Percentiles rank a stretch among this genome's conserved stretches.
Evolutionary conservation across 2,888 invertebrate genomes (phyloP).

Genomic region (Hirtodrosophila trivittata): DNA sequence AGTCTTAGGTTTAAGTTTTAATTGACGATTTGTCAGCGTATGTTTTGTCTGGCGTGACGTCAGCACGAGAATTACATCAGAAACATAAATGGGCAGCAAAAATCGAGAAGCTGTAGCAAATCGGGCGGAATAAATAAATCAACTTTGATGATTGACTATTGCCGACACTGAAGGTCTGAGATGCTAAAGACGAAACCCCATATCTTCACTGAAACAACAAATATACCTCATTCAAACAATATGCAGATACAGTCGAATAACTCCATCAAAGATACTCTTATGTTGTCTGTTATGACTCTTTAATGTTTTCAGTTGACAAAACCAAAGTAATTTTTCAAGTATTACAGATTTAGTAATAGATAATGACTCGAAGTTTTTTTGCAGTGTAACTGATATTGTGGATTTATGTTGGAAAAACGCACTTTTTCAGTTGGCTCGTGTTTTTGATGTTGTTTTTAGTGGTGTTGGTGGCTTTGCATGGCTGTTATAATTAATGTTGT

Average conservation of each 20-base stretch:
- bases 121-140: conserved; percentile 23
- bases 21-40: conserved; percentile 49
- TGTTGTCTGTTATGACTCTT: conserved; percentile 5
- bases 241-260: no score
- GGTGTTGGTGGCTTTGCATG: conserved; percentile 44
- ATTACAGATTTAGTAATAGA: background rate
- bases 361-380: conserved; percentile 7
- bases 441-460: conserved; percentile 34
- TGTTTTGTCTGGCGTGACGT: conserved; percentile 68
- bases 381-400: conserved; percentile 51
- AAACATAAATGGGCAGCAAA: conserved; percentile 45
- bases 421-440: conserved; percentile 58
- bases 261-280: background rate
- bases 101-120: conserved; percentile 10
- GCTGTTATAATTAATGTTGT: conserved; percentile 78
- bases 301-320: no score
- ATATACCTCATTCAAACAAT: no score
- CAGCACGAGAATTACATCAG: conserved; percentile 78
- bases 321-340: background rate
- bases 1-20: conserved; percentile 31
- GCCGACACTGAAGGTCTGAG: background rate
- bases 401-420: conserved; percentile 63
- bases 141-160: conserved; percentile 5
- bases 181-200: background rate
- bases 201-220: no score